Evolutionary conservation across 37 sponge, comb jelly and placozoan species (phyloP).

Genomic region (Trichoplax adhaerens): DNA sequence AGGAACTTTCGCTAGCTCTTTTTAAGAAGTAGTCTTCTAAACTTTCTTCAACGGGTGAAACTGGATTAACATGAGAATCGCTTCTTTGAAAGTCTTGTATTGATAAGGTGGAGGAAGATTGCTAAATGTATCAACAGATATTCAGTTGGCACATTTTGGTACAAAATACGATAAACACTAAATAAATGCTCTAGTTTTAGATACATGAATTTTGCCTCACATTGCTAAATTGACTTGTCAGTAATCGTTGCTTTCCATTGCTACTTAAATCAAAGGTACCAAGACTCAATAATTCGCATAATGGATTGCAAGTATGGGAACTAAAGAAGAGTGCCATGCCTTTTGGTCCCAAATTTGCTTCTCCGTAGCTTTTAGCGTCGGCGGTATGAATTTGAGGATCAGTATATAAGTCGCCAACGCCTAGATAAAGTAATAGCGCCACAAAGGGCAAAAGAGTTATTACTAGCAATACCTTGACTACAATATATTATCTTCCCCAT

Average conservation of each 20-base stretch:
- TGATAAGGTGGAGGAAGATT: too few relatives aligned
- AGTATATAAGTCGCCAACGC: constrained; percentile 88
- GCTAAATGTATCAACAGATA: too few relatives aligned
- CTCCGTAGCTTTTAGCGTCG: constrained; percentile 50
- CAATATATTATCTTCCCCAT: neutral
- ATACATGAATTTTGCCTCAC: too few relatives aligned
- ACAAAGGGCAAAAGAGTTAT: neutral
- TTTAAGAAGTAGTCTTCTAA: too few relatives aligned
- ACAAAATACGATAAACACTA: too few relatives aligned
- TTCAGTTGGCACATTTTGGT: too few relatives aligned
- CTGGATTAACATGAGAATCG: too few relatives aligned
- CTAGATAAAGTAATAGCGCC: constrained; percentile 8
- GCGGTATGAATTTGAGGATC: constrained; percentile 89
- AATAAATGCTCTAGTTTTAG: too few relatives aligned
- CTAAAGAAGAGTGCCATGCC: constrained; percentile 91
- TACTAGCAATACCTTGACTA: neutral
- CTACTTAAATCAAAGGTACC: constrained; percentile 39
- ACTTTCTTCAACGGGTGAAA: too few relatives aligned
- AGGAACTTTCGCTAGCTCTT: too few relatives aligned
- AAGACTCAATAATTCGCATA: constrained; percentile 34
- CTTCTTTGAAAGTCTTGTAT: too few relatives aligned
- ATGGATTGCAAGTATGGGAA: constrained; percentile 61
- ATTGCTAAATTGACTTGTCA: too few relatives aligned
- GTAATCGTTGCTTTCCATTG: constrained; percentile 3
- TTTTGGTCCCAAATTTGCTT: constrained; percentile 56